Percentiles rank a stretch among this genome's conserved stretches.
These are phyloP conservation scores for Akabosia matsudoensis DNA, from an alignment of 1,140 invertebrate species.

Conservation along the genomic window DNA sequence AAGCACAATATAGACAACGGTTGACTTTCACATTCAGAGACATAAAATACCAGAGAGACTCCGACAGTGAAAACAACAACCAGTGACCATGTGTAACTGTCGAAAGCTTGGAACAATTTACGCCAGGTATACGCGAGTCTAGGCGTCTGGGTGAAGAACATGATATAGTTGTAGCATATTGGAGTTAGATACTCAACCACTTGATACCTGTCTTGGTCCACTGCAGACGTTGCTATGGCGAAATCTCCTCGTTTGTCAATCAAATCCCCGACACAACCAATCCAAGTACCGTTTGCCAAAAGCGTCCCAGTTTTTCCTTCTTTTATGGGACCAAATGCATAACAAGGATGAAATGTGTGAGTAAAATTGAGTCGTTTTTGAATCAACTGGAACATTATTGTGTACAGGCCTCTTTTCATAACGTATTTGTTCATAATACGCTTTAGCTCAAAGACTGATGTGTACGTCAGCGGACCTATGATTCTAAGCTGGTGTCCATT, in stretches of 20 bases:
- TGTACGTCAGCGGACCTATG: not conserved
- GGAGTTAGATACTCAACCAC: not conserved
- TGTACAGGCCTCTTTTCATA: not conserved
- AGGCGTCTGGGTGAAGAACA: not conserved
- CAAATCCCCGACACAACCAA: not conserved
- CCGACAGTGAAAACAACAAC: not conserved
- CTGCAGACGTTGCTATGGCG: not conserved
- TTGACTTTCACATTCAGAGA: not conserved
- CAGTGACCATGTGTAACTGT: not conserved
- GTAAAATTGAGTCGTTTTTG: conserved; percentile 1
- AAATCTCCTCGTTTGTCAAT: not conserved
- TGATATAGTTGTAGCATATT: not conserved
- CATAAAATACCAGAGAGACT: not conserved
- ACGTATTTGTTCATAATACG: not conserved
- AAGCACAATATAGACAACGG: not conserved
- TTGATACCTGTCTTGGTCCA: not conserved
- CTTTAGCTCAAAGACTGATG: not conserved
- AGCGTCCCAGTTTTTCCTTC: conserved; percentile 4
- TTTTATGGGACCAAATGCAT: not conserved
- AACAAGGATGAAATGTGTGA: not conserved
- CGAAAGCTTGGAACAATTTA: not conserved
- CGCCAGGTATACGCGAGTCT: not conserved
- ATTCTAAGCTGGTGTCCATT: not conserved
- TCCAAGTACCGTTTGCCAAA: not conserved
- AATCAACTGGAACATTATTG: not conserved